Percentiles rank a stretch among this genome's conserved stretches.
These are phyloP conservation scores for Propithecus deckenii DNA, from an alignment of 2,797 vertebrate species.

Conservation along the genomic window DNA sequence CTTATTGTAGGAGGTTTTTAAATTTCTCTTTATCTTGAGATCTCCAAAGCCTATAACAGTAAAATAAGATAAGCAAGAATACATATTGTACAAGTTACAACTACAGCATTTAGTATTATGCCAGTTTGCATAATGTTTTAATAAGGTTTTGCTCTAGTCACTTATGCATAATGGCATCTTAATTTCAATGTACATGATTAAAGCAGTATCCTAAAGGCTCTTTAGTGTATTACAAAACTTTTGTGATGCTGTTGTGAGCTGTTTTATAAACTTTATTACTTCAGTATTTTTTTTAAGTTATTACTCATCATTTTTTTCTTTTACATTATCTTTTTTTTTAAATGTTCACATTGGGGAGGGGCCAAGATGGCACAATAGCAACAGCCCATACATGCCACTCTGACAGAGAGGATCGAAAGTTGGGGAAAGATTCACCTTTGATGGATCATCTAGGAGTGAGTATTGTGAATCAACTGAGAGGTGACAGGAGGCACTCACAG, in stretches of 20 bases:
- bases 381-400: background rate
- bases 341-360: background rate
- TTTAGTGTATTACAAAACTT: constrained; percentile 73
- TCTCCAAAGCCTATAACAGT: constrained; percentile 52
- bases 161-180: constrained; percentile 73
- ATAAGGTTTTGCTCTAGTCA: constrained; percentile 73
- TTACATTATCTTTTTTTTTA: background rate
- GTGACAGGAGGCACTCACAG: background rate
- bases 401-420: background rate
- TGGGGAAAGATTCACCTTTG: background rate
- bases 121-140: constrained; percentile 79
- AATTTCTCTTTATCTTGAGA: constrained; percentile 56
- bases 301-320: constrained; percentile 48
- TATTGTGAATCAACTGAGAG: background rate
- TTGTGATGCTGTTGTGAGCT: constrained; percentile 64
- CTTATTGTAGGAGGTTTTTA: constrained; percentile 29
- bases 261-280: constrained; percentile 68
- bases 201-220: constrained; percentile 72
- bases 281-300: constrained; percentile 44
- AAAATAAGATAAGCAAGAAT: constrained; percentile 71
- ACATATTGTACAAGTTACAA: constrained; percentile 65
- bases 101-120: constrained; percentile 69
- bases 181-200: constrained; percentile 78
- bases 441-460: background rate
- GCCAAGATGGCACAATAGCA: background rate